A percentile compares a stretch with the other conserved stretches of the same genome.
phyloP scores from a whole-genome alignment of 2,797 vertebrate species.

The Hephaestus fuliginosus region DNA sequence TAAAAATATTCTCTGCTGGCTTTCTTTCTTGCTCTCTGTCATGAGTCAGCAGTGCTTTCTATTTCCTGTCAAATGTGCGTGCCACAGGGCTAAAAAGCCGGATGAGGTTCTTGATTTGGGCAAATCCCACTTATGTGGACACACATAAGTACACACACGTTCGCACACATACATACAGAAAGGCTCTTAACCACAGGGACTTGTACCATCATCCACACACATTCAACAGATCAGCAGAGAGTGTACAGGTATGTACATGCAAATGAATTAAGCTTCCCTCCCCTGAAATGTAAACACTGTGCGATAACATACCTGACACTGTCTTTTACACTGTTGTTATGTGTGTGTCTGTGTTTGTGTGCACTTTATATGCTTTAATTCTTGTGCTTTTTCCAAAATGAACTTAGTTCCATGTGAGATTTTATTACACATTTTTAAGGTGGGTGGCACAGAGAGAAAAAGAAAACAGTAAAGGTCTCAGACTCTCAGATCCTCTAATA shows the following conservation, averaged over 20 bases:
- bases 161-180: background rate
- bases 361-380: background rate
- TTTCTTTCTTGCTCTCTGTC: background rate
- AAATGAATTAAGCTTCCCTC: slow-evolving; percentile 10
- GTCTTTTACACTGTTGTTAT: background rate
- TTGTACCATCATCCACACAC: background rate
- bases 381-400: background rate
- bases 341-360: background rate
- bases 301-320: background rate
- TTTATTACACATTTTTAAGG: background rate
- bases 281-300: background rate
- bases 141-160: background rate
- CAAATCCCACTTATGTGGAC: slow-evolving; percentile 1
- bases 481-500: slow-evolving; percentile 31
- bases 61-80: slow-evolving; percentile 17
- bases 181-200: background rate
- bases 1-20: slow-evolving; percentile 1
- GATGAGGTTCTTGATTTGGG: slow-evolving; percentile 2
- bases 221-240: background rate
- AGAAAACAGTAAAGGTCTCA: background rate
- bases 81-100: background rate
- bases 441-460: background rate
- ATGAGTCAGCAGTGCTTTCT: slow-evolving; percentile 25
- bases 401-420: background rate
- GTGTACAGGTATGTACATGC: background rate